Evolutionary conservation across 2,797 vertebrate genomes (phyloP), one percentile per base, ranked within the genome.

Genomic region (Acanthornis magna): DNA sequence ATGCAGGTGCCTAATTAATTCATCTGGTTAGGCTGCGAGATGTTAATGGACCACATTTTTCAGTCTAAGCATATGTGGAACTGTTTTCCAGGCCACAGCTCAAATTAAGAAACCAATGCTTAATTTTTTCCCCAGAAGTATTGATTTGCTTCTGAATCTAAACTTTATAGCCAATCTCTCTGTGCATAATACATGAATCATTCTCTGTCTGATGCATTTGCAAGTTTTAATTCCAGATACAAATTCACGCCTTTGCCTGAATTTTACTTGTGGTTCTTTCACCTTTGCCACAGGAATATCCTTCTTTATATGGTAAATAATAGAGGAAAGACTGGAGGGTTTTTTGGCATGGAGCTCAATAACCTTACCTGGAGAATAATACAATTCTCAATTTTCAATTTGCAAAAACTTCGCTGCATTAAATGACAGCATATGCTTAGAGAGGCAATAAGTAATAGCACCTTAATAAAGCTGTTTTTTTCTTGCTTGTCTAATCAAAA

Each of bases 1-100:
- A 63, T 73, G 65, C 87, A 82, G 82, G 76, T 77, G 63, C 57
- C 83, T 93, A 91, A 91, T 81, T 91, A 89, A 94, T 95, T 76
- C 50, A 32, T 62, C 47, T 43, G 61, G 42, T 85, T 91, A 84
- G 70, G 51, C 50, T 58, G 27, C 50, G 54, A 85, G 36, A 50
- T 80, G 66, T 68, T 92, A 88, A 75, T 85, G 73, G 85, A 62
- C 65, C 32, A 11, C 27, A 65, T 94, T 93, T 83, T 88, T 88
- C 79, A 78, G 65, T 23, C 58, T 61, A 61, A 77, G 57, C 51
- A 16, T 57, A 18, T 68, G 55, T 51, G 40, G 60, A 67, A 45
- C 47, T 85, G 18, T 71, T 86, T 85, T 88, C 50, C 71, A 63
- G 67, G 82, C 54, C 65, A 55, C 63, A 53, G 53, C 48, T 85